These are phyloP conservation scores for Leptinotarsa texana DNA, from an alignment of 1,140 invertebrate species.

Conservation along the genomic window DNA sequence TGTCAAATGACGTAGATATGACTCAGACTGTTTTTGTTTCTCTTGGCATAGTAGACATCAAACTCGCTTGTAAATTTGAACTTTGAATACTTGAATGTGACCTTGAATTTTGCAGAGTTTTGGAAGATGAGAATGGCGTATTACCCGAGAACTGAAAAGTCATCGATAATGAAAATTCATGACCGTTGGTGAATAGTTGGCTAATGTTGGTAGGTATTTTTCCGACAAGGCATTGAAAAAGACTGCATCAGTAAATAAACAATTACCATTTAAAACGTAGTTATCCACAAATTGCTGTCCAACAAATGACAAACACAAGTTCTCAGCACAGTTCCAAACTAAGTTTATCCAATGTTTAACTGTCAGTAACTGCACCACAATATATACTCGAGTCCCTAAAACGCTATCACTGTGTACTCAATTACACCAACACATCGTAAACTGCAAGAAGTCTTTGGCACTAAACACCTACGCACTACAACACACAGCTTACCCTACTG, in stretches of 20 bases:
- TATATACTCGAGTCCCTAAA: neutral
- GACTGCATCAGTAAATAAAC: neutral
- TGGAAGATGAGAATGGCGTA: neutral
- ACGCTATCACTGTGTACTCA: neutral
- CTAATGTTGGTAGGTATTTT: too few species aligned
- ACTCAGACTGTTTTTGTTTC: too few species aligned
- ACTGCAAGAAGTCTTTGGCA: neutral
- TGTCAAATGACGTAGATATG: too few species aligned
- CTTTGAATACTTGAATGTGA: neutral
- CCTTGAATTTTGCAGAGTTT: neutral
- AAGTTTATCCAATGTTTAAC: neutral
- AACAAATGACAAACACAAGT: neutral
- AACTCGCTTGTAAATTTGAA: too few species aligned
- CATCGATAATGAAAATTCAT: too few species aligned
- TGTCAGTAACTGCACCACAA: neutral
- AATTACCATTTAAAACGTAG: constrained; percentile 19
- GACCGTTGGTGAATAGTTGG: too few species aligned
- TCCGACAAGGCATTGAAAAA: too few species aligned
- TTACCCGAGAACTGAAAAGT: too few species aligned
- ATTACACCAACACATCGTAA: neutral
- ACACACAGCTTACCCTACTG: neutral
- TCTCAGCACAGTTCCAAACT: neutral
- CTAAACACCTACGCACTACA: constrained; percentile 2
- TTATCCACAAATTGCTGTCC: constrained; percentile 8
- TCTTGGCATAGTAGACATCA: too few species aligned